Evolutionary conservation across 2,888 invertebrate genomes (phyloP).

Genomic region (Dasysyrphus tricinctus): DNA sequence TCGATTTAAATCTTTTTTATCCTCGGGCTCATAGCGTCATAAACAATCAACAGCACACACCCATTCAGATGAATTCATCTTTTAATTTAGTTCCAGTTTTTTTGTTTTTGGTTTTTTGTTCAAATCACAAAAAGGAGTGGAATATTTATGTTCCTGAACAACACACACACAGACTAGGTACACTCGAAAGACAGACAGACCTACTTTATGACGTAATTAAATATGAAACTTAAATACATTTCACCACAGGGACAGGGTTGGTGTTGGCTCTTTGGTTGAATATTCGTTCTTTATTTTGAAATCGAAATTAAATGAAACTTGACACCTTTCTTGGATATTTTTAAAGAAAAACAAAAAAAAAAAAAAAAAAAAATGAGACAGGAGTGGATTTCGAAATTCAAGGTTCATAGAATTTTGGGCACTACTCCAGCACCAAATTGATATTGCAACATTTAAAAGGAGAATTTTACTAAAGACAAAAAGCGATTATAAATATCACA

Average conservation of each 20-base stretch:
- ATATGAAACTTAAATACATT: constrained; percentile 40
- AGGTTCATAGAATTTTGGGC: too few species aligned
- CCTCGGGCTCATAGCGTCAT: constrained; percentile 1
- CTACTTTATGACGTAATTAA: constrained; percentile 72
- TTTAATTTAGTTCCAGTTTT: constrained; percentile 62
- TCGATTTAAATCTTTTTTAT: constrained; percentile 36
- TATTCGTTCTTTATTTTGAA: constrained; percentile 26
- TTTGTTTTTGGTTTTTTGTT: constrained; percentile 6
- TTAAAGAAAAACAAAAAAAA: neutral
- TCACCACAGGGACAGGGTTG: neutral
- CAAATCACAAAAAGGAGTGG: constrained; percentile 51
- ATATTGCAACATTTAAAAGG: too few species aligned
- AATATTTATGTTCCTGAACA: constrained; percentile 43
- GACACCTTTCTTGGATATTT: constrained; percentile 54
- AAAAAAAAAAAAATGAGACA: constrained; percentile 20
- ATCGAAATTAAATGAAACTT: constrained; percentile 67
- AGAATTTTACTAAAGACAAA: too few species aligned
- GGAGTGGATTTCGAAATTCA: neutral
- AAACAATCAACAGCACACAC: constrained; percentile 20
- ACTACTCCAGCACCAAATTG: too few species aligned
- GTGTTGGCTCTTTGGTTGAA: neutral
- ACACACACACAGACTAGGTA: neutral
- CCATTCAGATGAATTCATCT: constrained; percentile 37
- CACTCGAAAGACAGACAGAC: constrained; percentile 1
- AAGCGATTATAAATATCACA: too few species aligned